Evolutionary conservation across 2,797 vertebrate species (phyloP).

Genomic region (Fistularia tabacaria): DNA sequence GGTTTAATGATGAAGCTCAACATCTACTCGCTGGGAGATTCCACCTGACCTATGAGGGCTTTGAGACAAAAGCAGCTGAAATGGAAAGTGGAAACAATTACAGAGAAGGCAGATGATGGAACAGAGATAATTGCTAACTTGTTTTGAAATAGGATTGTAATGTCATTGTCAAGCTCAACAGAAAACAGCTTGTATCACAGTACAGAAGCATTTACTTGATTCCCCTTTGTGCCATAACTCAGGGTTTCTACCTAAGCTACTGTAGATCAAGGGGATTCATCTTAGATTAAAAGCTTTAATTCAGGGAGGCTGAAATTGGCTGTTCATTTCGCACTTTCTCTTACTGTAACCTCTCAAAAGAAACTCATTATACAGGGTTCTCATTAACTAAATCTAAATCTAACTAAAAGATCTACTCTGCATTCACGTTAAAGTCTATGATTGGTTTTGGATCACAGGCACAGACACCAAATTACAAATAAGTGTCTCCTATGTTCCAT

Average conservation of each 20-base stretch:
- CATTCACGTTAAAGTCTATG: slow-evolving; percentile 35
- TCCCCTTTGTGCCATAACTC: slow-evolving; percentile 31
- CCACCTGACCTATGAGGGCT: slow-evolving; percentile 50
- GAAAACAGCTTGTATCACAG: slow-evolving; percentile 39
- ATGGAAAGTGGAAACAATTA: slow-evolving; percentile 18
- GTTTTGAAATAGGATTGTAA: slow-evolving; percentile 30
- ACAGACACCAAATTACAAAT: slow-evolving; percentile 32
- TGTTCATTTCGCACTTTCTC: slow-evolving; percentile 64
- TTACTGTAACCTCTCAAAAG: slow-evolving; percentile 48
- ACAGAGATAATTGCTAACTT: slow-evolving; percentile 37
- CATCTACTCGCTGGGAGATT: slow-evolving; percentile 54
- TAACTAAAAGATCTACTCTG: slow-evolving; percentile 42
- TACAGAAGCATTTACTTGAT: slow-evolving; percentile 46
- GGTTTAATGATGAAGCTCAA: slow-evolving; percentile 63
- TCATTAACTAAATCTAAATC: slow-evolving; percentile 47
- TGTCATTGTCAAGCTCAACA: slow-evolving; percentile 38
- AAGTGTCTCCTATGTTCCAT: slow-evolving; percentile 24
- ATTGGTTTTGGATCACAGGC: slow-evolving; percentile 28
- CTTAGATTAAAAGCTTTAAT: slow-evolving; percentile 61
- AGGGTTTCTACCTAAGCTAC: slow-evolving; percentile 48
- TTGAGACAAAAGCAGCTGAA: slow-evolving; percentile 5
- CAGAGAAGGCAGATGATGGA: slow-evolving; percentile 17
- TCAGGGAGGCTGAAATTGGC: slow-evolving; percentile 53
- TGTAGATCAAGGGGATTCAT: slow-evolving; percentile 63
- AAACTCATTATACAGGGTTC: slow-evolving; percentile 55